Conservation (phyloP, 2,113 vertebrate genomes). For the Coptodon bakossiorum region DNA sequence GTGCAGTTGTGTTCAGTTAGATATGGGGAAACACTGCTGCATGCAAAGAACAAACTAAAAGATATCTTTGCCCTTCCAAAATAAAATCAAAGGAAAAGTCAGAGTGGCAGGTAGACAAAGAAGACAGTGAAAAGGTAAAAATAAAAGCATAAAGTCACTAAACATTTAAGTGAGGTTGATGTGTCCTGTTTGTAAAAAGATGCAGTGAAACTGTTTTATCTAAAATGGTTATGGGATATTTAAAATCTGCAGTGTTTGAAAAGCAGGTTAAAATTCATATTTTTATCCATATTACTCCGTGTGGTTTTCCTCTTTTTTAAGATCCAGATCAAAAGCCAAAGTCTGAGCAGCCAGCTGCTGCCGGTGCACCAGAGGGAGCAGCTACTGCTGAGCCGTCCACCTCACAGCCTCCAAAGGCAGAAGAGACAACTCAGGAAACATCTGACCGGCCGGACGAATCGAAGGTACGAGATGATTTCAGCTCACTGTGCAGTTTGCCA, state of each 20-base stretch:
- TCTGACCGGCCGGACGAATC: background rate
- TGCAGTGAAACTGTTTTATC: background rate
- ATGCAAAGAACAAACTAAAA: background rate
- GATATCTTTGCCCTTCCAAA: background rate
- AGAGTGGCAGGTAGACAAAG: background rate
- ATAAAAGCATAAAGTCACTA: background rate
- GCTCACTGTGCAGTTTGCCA: background rate
- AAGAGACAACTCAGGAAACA: background rate
- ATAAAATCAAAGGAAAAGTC: background rate
- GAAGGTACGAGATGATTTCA: background rate
- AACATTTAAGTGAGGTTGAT: background rate
- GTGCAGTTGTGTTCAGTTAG: background rate
- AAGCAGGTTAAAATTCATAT: background rate
- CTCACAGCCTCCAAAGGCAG: conserved; percentile 21
- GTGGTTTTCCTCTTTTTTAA: background rate
- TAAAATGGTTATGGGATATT: background rate
- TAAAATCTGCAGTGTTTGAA: background rate
- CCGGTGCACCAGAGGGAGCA: background rate
- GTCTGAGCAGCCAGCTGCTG: background rate
- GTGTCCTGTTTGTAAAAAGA: background rate
- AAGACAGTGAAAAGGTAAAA: background rate
- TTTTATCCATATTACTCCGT: background rate
- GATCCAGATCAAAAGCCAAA: background rate
- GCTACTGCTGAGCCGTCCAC: conserved; percentile 43
- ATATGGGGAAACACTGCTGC: background rate